Conservation (phyloP, 1,140 invertebrate species). For the Coptotermes formosanus region DNA sequence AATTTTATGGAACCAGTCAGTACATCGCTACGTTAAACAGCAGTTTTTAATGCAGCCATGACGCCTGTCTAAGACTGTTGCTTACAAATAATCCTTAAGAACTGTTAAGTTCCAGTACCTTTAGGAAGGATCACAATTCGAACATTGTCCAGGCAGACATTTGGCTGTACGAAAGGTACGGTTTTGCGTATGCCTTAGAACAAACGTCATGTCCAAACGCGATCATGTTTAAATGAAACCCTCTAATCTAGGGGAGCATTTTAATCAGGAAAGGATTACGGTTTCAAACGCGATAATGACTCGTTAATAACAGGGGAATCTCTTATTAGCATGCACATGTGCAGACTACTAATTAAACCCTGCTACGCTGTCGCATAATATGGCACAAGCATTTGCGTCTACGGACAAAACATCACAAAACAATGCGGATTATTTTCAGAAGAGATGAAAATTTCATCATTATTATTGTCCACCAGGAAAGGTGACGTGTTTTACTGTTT, state of each 20-base stretch:
- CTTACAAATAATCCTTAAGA: too few species aligned
- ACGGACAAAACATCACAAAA: not conserved
- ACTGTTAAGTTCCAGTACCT: too few species aligned
- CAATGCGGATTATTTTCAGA: not conserved
- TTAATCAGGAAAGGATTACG: conserved; percentile 4
- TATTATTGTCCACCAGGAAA: too few species aligned
- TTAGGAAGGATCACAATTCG: too few species aligned
- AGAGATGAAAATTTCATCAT: not conserved
- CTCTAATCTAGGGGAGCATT: conserved; percentile 6
- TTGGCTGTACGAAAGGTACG: too few species aligned
- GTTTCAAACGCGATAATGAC: conserved; percentile 15
- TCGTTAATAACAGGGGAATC: not conserved
- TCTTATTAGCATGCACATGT: conserved; percentile 7
- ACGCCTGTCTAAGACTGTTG: too few species aligned
- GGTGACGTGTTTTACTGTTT: too few species aligned
- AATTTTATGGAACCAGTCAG: too few species aligned
- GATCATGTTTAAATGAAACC: conserved; percentile 17
- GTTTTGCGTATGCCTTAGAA: too few species aligned
- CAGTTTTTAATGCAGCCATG: too few species aligned
- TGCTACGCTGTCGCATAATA: not conserved
- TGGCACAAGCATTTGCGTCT: not conserved
- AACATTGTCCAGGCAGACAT: too few species aligned
- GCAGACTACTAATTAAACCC: not conserved
- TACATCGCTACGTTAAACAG: too few species aligned
- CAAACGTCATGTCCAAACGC: not conserved